Conservation (phyloP, 2,113 vertebrate genomes). For the Xyrauchen texanus region DNA sequence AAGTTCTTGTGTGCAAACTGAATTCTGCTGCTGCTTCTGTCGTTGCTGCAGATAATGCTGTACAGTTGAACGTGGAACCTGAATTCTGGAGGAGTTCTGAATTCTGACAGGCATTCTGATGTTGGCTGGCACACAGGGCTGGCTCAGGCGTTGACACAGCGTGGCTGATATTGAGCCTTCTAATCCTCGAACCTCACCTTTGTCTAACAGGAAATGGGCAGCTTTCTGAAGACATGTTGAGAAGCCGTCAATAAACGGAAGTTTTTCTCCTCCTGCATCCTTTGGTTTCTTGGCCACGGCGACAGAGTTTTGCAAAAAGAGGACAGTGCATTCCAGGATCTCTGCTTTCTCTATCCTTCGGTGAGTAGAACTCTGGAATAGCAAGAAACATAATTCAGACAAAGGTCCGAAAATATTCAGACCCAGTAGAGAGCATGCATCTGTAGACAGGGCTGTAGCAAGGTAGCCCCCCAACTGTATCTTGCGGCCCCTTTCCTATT, state of each 20-base stretch:
- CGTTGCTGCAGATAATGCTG: not conserved
- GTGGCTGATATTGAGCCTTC: conserved; percentile 38
- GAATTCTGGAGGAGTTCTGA: not conserved
- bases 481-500: too few species aligned
- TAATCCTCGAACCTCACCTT: conserved; percentile 53
- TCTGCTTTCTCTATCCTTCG: conserved; percentile 82
- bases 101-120: not conserved
- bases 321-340: conserved; percentile 78
- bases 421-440: not conserved
- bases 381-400: not conserved
- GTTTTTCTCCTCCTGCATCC: conserved; percentile 37
- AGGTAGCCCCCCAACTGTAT: too few species aligned
- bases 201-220: conserved; percentile 62
- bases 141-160: conserved; percentile 20
- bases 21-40: not conserved
- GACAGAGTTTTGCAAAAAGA: conserved; percentile 60
- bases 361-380: conserved; percentile 69
- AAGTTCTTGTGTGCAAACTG: not conserved
- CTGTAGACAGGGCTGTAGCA: too few species aligned
- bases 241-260: conserved; percentile 66
- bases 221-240: conserved; percentile 67
- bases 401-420: not conserved
- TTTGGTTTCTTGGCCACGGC: not conserved
- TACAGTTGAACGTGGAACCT: not conserved
- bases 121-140: not conserved